These are phyloP conservation scores for Gnatocerus cornutus DNA, from an alignment of 2,888 invertebrate genomes.

Conservation along the genomic window DNA sequence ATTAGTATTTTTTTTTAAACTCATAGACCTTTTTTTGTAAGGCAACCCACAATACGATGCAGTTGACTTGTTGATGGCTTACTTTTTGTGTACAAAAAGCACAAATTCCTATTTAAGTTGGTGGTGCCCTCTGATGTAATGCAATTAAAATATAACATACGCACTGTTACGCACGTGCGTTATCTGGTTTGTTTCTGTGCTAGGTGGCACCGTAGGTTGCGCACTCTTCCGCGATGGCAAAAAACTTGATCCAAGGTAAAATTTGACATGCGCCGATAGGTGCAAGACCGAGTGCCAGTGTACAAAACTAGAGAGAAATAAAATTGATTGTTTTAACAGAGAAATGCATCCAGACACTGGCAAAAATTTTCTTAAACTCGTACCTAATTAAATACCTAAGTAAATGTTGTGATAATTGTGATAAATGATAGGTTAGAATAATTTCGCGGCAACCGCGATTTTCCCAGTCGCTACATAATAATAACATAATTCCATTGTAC, in stretches of 20 bases:
- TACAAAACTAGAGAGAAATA: slow-evolving; percentile 61
- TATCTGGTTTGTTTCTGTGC: slow-evolving; percentile 24
- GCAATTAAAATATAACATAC: too few relatives aligned
- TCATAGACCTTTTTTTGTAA: too few relatives aligned
- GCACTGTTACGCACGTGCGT: slow-evolving; percentile 44
- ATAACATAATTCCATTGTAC: slow-evolving; percentile 55
- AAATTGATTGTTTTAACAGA: slow-evolving; percentile 64
- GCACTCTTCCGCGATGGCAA: slow-evolving; percentile 59
- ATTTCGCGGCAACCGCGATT: slow-evolving; percentile 56
- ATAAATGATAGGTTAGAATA: slow-evolving; percentile 64
- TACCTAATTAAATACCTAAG: slow-evolving; percentile 54
- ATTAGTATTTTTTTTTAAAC: too few relatives aligned
- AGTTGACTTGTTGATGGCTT: too few relatives aligned
- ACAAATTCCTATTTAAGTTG: too few relatives aligned
- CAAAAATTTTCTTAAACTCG: slow-evolving; percentile 57
- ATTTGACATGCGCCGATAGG: slow-evolving; percentile 63
- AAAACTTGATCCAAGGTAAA: slow-evolving; percentile 58
- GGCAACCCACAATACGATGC: too few relatives aligned
- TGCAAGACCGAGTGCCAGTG: slow-evolving; percentile 62
- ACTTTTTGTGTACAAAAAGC: too few relatives aligned
- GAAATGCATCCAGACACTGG: slow-evolving; percentile 63
- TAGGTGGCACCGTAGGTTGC: slow-evolving; percentile 49
- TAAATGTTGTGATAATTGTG: slow-evolving; percentile 67
- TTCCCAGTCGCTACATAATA: slow-evolving; percentile 50
- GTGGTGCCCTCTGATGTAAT: too few relatives aligned